Percentiles rank a stretch among this genome's conserved stretches.
phyloP scores from a whole-genome alignment of 2,113 vertebrate species.

The Potamarius usumacintae region DNA sequence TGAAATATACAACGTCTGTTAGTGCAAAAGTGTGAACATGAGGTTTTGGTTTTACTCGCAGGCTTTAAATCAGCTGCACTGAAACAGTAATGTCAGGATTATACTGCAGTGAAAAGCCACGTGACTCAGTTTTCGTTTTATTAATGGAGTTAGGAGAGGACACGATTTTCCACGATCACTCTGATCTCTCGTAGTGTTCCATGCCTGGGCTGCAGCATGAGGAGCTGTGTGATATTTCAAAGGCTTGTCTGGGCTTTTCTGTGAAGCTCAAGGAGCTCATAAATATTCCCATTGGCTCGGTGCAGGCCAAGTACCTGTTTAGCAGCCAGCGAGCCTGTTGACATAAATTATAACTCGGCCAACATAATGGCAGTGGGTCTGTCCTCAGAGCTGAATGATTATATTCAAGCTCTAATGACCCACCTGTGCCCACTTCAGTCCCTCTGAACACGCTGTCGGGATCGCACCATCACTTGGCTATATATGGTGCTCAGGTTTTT shows the following conservation, averaged over 20 bases:
- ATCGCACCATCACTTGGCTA: constrained; percentile 23
- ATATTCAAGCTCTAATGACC: constrained; percentile 44
- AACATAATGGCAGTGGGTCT: constrained; percentile 37
- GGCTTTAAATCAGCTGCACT: constrained; percentile 1
- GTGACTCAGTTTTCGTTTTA: constrained; percentile 22
- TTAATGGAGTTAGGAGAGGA: constrained; percentile 24
- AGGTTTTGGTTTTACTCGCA: constrained; percentile 1
- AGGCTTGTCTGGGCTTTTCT: constrained; percentile 29
- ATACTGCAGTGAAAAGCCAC: constrained; percentile 7
- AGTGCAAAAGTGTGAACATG: background rate
- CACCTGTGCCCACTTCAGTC: constrained; percentile 55
- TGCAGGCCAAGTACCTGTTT: constrained; percentile 43
- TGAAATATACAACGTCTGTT: background rate
- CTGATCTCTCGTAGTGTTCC: constrained; percentile 37
- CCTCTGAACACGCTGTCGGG: constrained; percentile 9
- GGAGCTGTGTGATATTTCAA: constrained; percentile 51
- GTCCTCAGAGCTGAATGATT: constrained; percentile 48
- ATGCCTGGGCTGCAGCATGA: constrained; percentile 9
- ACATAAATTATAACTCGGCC: constrained; percentile 49
- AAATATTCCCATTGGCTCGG: constrained; percentile 50
- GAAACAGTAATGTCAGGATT: background rate
- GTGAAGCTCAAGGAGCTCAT: constrained; percentile 47
- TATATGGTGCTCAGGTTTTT: constrained; percentile 11
- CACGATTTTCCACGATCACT: constrained; percentile 24
- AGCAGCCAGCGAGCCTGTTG: constrained; percentile 42